A percentile compares a stretch with the other conserved stretches of the same genome.
Conservation (phyloP, 2,113 vertebrate species). For the Anoura caudifer region DNA sequence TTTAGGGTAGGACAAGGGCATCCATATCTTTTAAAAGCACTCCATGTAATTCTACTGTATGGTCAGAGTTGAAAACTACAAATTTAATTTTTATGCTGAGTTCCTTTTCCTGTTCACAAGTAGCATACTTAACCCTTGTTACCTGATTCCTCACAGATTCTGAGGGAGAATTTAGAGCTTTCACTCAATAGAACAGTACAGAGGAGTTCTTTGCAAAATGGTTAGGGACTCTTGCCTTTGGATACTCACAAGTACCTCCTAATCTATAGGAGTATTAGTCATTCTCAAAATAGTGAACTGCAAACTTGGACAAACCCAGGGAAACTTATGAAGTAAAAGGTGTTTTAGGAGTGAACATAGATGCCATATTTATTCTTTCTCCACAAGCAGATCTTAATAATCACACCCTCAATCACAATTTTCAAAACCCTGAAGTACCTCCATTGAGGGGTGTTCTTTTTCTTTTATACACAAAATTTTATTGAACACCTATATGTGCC, state of each 20-base stretch:
- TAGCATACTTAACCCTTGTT: background rate
- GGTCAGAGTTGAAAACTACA: background rate
- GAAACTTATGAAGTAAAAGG: background rate
- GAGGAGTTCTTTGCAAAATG: background rate
- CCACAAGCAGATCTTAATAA: background rate
- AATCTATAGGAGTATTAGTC: background rate
- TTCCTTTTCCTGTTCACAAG: constrained; percentile 7
- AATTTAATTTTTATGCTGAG: constrained; percentile 1
- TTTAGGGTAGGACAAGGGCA: background rate
- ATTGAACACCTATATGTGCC: background rate
- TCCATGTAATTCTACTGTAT: background rate
- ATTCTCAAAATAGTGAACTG: background rate
- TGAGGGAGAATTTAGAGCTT: background rate
- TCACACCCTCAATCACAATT: background rate
- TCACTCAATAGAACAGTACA: background rate
- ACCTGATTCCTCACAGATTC: background rate
- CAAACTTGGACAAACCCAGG: background rate
- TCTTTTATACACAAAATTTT: constrained; percentile 18
- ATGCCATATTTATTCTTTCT: background rate
- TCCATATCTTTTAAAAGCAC: background rate
- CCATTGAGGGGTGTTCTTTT: background rate
- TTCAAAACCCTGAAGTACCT: background rate
- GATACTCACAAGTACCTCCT: background rate
- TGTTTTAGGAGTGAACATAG: background rate
- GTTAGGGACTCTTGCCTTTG: background rate